Evolutionary conservation across 2,888 invertebrate species (phyloP), one percentile per base, ranked within the genome.

Genomic region (Athetis lepigone): DNA sequence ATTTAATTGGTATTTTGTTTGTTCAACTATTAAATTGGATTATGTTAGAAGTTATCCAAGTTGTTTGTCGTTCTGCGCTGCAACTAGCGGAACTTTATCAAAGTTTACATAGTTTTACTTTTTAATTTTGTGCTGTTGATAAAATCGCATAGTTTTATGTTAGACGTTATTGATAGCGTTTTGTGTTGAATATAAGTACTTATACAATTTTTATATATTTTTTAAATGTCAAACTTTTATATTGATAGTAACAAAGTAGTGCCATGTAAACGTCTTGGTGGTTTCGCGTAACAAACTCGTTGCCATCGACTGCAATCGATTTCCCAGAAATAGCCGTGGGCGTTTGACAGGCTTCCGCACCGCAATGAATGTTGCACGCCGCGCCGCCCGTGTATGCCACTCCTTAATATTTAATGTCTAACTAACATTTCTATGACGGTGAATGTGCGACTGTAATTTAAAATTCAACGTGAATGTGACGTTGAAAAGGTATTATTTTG

Each of bases 341-440:
- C 87, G 85, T 85, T 85, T 88, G 88, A 85, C 87, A 84, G 84
- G 85, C 75, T 86, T 84, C 85, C 73, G 59, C 81, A 77, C 76
- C 75, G 77, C 87, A 83, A 88, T 90, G 87, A 92, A 92, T 89
- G 88, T 88, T 90, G 86, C 88, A 89, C 79, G 83, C 83, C 52
- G 61, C 54, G 76, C 64, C 79, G 82, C 79, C 71, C 70, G 77
- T 83, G 63, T 85, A 85, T 82, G 81, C 86, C 77, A 75, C 80
- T 80, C 76, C 88, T 92, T 89, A 91, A 94, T 94, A 92, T 90
- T 92, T 93, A 89, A 94, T 92, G 84, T 72, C 84, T 84, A 83
- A 90, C 88, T 86, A 90, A 89, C 90, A 91, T 89, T 91, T 89
- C 86, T 89, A 90, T 90, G 86, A 86, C 86, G 85, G 80, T 74